A percentile compares a stretch with the other conserved stretches of the same genome.
Conservation (phyloP, 30 jellyfish, hydroid and myxozoan genomes). For the Clytia hemisphaerica region DNA sequence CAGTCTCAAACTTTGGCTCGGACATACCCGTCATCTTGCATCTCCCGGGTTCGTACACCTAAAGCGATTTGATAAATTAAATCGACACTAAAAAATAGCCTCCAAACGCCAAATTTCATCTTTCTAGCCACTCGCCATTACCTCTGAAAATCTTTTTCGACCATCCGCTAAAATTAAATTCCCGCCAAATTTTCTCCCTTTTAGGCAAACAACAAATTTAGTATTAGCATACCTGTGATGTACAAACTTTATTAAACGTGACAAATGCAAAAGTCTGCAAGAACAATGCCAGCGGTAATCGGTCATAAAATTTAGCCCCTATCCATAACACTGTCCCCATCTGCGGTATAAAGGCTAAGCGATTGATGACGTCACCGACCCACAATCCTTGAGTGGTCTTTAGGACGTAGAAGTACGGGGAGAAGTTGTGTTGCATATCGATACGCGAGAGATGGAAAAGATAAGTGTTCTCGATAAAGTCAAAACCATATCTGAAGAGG, state of each 20-base stretch:
- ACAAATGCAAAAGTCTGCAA: conserved; percentile 94
- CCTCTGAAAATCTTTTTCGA: conserved; percentile 3
- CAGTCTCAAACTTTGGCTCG: no score
- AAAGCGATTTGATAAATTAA: no score
- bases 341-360: conserved; percentile 83
- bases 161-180: neutral
- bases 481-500: conserved; percentile 66
- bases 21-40: no score
- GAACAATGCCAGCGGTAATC: conserved; percentile 65
- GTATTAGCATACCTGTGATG: conserved; percentile 95
- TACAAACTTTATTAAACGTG: conserved; percentile 92
- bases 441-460: conserved; percentile 64
- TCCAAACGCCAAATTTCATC: no score
- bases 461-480: conserved; percentile 61
- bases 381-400: conserved; percentile 30
- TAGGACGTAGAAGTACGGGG: conserved; percentile 73
- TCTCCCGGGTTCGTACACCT: no score
- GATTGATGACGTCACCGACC: conserved; percentile 29
- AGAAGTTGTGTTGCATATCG: conserved; percentile 82
- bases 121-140: neutral
- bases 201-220: no score
- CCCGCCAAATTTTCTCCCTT: neutral
- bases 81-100: no score
- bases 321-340: conserved; percentile 35
- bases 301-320: conserved; percentile 46